A percentile compares a stretch with the other conserved stretches of the same genome.
Evolutionary conservation across 2,797 vertebrate genomes (phyloP).

Genomic region (Botia kubotai): DNA sequence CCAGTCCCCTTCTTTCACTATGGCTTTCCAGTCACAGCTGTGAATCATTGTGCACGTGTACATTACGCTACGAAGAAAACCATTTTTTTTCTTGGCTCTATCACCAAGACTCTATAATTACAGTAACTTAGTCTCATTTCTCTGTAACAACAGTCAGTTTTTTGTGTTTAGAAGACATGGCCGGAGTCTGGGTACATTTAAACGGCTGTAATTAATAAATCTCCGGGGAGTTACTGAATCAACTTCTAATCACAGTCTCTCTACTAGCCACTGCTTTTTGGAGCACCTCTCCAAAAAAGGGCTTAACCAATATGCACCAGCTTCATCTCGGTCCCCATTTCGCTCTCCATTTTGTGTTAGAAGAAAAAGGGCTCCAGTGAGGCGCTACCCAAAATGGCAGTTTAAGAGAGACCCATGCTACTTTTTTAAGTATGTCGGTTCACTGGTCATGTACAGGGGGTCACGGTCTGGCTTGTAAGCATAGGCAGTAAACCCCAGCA

Average conservation of each 20-base stretch:
- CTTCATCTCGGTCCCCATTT: background rate
- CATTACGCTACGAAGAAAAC: conserved; percentile 34
- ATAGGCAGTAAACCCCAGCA: too few relatives aligned
- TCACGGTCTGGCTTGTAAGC: too few relatives aligned
- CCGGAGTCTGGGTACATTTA: conserved; percentile 56
- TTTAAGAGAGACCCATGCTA: background rate
- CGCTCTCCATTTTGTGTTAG: conserved; percentile 25
- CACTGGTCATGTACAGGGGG: too few relatives aligned
- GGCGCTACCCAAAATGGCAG: conserved; percentile 24
- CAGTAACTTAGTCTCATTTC: conserved; percentile 53
- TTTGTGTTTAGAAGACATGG: conserved; percentile 36
- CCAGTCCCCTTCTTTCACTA: conserved; percentile 30
- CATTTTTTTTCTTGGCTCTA: conserved; percentile 41
- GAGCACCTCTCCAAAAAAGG: conserved; percentile 25
- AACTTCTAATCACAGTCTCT: conserved; percentile 58
- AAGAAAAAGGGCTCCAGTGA: background rate
- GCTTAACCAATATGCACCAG: background rate
- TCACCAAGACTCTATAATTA: conserved; percentile 58
- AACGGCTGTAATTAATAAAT: conserved; percentile 55
- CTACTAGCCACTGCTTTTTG: conserved; percentile 17
- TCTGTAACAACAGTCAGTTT: conserved; percentile 44
- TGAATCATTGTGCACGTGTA: conserved; percentile 50
- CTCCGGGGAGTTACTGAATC: conserved; percentile 58
- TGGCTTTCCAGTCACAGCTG: conserved; percentile 52
- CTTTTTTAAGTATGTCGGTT: too few relatives aligned